Base-by-base conservation (phyloP, 2,888 invertebrate species). In the Carcina quercana region DNA sequence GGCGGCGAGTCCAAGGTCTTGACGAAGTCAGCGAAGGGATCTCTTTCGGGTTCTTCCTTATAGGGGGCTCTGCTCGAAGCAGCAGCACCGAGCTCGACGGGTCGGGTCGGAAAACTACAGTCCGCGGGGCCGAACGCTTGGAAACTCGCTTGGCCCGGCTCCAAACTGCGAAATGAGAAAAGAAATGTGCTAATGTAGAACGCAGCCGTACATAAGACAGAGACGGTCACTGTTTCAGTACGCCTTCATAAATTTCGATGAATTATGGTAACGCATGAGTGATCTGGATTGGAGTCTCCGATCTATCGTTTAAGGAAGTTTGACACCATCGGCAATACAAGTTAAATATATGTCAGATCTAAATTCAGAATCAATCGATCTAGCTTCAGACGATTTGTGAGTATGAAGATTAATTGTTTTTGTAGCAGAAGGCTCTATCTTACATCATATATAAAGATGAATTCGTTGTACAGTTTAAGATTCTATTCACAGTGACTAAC, bases 101-200 rank as follows among this genome's bases (percentile, higher is more conserved):
- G 63, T 51, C 50, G 67, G 62, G 65, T 79, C 74, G 82, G 79
- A 82, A 83, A 82, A 83, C 83, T 83, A 83, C 79, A 75, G 75
- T 57, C 70, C 63, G 76, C 75, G 61, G 71, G 62, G 55, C 68
- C 68, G 72, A 74, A 76, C 78, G 80, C 75, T 79, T 75, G 83
- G 61, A 83, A 83, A 75, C 74, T 74, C 71, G 70, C 69, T 85
- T 85, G 85, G 84, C 85, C 73, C 79, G 79, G 72, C 74, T 85
- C 84, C 85, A 86, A 85, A 70, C 84, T 82, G 85, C 71, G 76
- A 84, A 82, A 82, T 79, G 82, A 79, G 82, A 82, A 82, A 83
- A 83, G 78, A 80, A 80, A 79, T 60, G 63, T 55, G 69, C 71
- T 72, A 75, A 78, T 74, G 72, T 73, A 70, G 63, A 70, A 59